Base-by-base conservation (phyloP, 2,113 vertebrate species). In the Elgaria multicarinata region DNA sequence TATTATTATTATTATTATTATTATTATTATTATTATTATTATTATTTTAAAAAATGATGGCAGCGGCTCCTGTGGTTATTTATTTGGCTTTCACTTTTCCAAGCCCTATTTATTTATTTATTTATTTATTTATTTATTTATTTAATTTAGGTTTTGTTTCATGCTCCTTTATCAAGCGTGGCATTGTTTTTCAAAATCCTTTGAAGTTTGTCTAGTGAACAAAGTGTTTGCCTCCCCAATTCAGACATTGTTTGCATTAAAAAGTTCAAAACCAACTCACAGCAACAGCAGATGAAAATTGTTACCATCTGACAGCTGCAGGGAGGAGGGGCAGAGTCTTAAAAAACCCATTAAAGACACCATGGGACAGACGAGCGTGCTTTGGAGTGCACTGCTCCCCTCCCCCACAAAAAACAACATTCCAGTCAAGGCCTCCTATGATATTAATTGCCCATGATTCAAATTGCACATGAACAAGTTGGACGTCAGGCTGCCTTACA, bases 201-300 rank as follows among this genome's bases (percentile, higher is more conserved):
- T 97, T 97, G 96, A 97, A 97, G 96, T 95, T 96, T 96, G 94
- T 97, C 97, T 97, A 94, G 96, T 94, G 96, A 97, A 96, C 96
- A 96, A 96, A 97, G 96, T 96, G 96, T 96, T 97, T 97, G 97
- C 97, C 97, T 96, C 97, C 96, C 93, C 94, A 94, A 96, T 97
- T 96, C 96, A 95, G 95, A 94, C 94, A 96, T 95, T 95, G 95
- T 95, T 96, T 97, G 96, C 96, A 97, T 98, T 98, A 97, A 97
- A 50, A 89, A 97, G 97, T 97, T 98, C 97, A 97, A 98, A 97
- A 97, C 97, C 94, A 96, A 94, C 96, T 97, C 97, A 95, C 96
- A 96, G 96, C 97, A 97, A 97, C 96, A 97, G 96, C 96, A 96
- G 95, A 97, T 97, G 97, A 95, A 98, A 97, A 98, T 97, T 96